These are phyloP conservation scores for Microtus ochrogaster DNA, from an alignment of 2,113 vertebrate species.

Conservation along the genomic window DNA sequence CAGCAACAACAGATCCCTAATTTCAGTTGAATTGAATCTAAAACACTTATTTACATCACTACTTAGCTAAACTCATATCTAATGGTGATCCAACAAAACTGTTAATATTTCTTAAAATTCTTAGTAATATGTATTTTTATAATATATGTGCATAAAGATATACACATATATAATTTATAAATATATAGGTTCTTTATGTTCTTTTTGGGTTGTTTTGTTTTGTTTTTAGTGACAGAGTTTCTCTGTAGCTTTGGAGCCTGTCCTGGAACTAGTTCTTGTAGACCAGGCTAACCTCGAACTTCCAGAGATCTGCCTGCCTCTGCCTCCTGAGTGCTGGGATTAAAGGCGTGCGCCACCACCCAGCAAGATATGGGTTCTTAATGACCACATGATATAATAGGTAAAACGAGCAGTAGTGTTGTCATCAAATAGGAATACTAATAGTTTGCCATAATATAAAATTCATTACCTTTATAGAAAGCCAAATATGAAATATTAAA, in stretches of 20 bases:
- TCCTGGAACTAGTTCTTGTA: too few relatives aligned
- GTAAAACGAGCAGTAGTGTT: constrained; percentile 11
- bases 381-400: not conserved
- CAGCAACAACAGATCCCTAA: constrained; percentile 56
- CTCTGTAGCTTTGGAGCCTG: too few relatives aligned
- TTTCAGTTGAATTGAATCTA: constrained; percentile 30
- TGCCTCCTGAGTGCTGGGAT: too few relatives aligned
- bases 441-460: constrained; percentile 42
- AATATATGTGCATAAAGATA: not conserved
- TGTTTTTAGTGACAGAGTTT: too few relatives aligned
- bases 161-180: not conserved
- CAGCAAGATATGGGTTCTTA: not conserved
- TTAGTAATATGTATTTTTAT: not conserved
- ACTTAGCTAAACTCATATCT: constrained; percentile 23
- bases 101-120: constrained; percentile 11
- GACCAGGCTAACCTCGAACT: too few relatives aligned
- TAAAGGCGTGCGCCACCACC: too few relatives aligned
- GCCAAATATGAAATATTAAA: constrained; percentile 14
- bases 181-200: not conserved
- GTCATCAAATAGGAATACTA: not conserved
- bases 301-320: too few relatives aligned
- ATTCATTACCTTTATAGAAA: constrained; percentile 21
- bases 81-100: not conserved
- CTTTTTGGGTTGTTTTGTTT: too few relatives aligned
- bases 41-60: constrained; percentile 33